A percentile compares a stretch with the other conserved stretches of the same genome.
Conservation (phyloP, 2,113 vertebrate genomes). For the Alexandromys fortis region DNA sequence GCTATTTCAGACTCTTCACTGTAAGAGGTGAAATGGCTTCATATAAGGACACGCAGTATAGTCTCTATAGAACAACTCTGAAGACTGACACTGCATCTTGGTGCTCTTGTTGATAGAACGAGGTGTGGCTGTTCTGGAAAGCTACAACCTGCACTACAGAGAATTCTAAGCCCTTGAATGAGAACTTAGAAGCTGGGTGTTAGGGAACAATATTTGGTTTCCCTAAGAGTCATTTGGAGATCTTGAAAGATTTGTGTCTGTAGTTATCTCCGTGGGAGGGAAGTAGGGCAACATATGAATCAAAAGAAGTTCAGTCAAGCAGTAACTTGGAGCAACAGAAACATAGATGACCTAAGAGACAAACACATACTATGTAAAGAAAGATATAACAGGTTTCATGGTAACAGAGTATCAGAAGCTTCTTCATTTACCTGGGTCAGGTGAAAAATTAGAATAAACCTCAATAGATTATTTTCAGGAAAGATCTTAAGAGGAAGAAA, state of each 20-base stretch:
- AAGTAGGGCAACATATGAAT: neutral
- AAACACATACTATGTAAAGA: neutral
- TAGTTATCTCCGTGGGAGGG: neutral
- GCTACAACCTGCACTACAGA: neutral
- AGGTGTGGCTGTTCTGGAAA: neutral
- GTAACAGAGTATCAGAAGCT: neutral
- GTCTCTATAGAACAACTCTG: neutral
- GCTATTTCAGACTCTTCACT: neutral
- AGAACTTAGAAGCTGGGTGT: neutral
- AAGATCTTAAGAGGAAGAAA: neutral
- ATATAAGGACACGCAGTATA: neutral
- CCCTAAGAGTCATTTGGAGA: neutral
- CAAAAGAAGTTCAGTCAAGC: neutral
- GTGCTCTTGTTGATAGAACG: neutral
- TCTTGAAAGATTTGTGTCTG: neutral
- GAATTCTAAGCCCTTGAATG: slow-evolving; percentile 6
- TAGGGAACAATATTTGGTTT: neutral
- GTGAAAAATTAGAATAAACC: neutral
- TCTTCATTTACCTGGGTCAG: too few species aligned
- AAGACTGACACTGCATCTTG: neutral
- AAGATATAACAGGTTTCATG: neutral
- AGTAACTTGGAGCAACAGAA: neutral
- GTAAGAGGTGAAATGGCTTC: neutral
- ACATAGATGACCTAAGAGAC: neutral
- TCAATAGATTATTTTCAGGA: neutral